phyloP scores from a whole-genome alignment of 2,797 vertebrate genomes.

The Pseudopleuronectes americanus region DNA sequence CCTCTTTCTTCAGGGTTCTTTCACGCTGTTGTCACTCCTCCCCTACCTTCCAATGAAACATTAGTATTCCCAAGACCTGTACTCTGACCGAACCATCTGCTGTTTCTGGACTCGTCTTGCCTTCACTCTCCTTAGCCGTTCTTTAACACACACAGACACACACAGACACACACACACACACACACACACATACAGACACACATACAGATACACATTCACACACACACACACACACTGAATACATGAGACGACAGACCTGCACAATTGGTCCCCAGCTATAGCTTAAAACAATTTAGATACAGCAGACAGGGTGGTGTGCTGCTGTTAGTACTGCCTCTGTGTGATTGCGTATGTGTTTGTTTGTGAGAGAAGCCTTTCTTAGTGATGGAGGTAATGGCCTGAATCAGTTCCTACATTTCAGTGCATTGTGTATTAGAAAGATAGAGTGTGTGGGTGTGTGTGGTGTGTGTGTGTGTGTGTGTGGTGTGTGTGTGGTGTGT shows the following conservation, averaged over 20 bases:
- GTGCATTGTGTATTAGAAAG: slow-evolving; percentile 26
- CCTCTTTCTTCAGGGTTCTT: slow-evolving; percentile 11
- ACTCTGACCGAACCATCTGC: slow-evolving; percentile 68
- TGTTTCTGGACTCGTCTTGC: slow-evolving; percentile 41
- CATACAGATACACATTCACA: neutral
- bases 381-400: slow-evolving; percentile 34
- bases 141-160: slow-evolving; percentile 13
- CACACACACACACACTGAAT: slow-evolving; percentile 11
- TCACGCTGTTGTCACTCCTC: slow-evolving; percentile 19
- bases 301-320: slow-evolving; percentile 35
- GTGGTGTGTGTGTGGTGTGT: neutral
- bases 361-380: slow-evolving; percentile 12
- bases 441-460: slow-evolving; percentile 14
- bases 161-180: neutral
- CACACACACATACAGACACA: neutral
- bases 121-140: slow-evolving; percentile 35
- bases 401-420: slow-evolving; percentile 43
- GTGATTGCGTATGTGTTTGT: neutral
- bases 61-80: slow-evolving; percentile 63
- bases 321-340: slow-evolving; percentile 2
- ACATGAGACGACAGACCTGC: slow-evolving; percentile 38
- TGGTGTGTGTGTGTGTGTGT: slow-evolving; percentile 3
- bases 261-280: slow-evolving; percentile 58
- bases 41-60: slow-evolving; percentile 45
- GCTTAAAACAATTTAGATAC: slow-evolving; percentile 50